phyloP scores from a whole-genome alignment of 2,797 vertebrate species.

The Ciconia nigra region DNA sequence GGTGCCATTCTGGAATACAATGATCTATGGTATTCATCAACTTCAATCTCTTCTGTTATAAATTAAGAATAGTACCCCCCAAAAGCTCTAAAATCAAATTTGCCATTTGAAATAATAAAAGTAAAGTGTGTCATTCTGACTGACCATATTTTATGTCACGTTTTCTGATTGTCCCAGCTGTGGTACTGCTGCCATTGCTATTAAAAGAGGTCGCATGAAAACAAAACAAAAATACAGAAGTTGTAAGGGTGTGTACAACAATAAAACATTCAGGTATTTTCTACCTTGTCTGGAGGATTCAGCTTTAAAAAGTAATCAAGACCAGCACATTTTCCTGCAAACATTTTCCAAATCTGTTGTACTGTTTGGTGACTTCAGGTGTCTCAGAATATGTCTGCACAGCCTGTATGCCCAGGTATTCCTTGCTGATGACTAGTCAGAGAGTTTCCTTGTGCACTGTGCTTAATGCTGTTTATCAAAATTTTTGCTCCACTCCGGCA shows the following conservation, averaged over 20 bases:
- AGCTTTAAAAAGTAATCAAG: neutral
- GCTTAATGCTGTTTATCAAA: neutral
- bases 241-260: neutral
- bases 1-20: slow-evolving; percentile 61
- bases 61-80: slow-evolving; percentile 53
- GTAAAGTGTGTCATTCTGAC: slow-evolving; percentile 51
- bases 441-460: neutral
- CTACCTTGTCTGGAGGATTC: neutral
- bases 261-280: neutral
- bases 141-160: neutral
- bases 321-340: neutral
- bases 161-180: neutral
- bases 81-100: slow-evolving; percentile 53
- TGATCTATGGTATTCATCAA: slow-evolving; percentile 69
- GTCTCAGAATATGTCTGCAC: neutral
- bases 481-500: neutral
- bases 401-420: neutral
- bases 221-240: neutral
- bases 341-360: neutral
- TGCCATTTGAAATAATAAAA: slow-evolving; percentile 57
- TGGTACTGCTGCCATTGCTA: neutral
- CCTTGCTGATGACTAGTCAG: neutral
- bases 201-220: neutral
- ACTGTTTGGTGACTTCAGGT: neutral
- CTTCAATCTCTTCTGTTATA: slow-evolving; percentile 60